Conservation (phyloP, 2,888 invertebrate genomes). For the Boloria selene region DNA sequence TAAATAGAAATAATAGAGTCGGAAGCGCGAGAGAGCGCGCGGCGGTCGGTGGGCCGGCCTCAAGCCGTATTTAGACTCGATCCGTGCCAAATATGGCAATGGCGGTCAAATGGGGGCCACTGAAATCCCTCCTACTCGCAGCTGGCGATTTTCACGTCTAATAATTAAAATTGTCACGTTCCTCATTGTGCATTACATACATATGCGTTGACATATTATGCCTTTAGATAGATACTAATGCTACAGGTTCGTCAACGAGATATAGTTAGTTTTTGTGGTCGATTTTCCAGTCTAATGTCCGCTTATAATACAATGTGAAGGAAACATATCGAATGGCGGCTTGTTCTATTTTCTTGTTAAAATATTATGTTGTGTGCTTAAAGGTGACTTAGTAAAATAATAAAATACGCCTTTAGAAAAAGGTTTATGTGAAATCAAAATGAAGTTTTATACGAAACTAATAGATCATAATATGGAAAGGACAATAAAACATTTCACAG, state of each 20-base stretch:
- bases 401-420: not conserved
- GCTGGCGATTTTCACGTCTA: conserved; percentile 80
- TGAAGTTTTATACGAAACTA: too few species aligned
- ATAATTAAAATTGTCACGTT: conserved; percentile 81
- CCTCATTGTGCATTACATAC: conserved; percentile 48
- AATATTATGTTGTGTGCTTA: not conserved
- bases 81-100: conserved; percentile 91
- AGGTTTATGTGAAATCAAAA: too few species aligned
- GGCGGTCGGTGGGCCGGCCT: conserved; percentile 85
- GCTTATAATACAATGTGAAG: conserved; percentile 20
- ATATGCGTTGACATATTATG: conserved; percentile 42
- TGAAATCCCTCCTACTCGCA: conserved; percentile 88
- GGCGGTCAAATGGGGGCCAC: conserved; percentile 90
- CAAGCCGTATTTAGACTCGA: conserved; percentile 91
- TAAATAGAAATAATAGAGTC: conserved; percentile 82
- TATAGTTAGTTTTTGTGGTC: conserved; percentile 23
- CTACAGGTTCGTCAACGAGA: conserved; percentile 23
- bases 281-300: conserved; percentile 26
- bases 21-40: conserved; percentile 61
- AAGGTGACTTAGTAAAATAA: not conserved
- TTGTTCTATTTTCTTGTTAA: not conserved
- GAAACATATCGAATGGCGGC: conserved; percentile 2
- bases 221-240: conserved; percentile 36
- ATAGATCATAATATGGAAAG: not conserved
- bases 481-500: not conserved